These are phyloP conservation scores for Marmota monax DNA, from an alignment of 2,113 vertebrate species.

Conservation along the genomic window DNA sequence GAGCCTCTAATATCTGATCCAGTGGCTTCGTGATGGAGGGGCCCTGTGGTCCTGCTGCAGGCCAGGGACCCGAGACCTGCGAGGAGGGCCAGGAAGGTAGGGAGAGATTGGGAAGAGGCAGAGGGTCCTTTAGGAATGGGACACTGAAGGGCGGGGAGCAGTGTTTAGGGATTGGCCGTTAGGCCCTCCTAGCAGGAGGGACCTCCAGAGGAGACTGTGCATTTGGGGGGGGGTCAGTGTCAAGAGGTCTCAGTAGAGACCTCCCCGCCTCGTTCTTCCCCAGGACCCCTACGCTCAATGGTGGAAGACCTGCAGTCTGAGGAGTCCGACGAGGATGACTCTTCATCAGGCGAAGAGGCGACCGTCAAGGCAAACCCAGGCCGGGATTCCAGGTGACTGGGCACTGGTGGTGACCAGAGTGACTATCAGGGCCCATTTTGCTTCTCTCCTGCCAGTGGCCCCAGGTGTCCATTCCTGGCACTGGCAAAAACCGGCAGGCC, in stretches of 20 bases:
- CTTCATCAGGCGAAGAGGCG: constrained; percentile 95
- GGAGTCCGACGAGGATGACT: constrained; percentile 97
- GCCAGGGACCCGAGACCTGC: neutral
- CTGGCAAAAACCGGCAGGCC: neutral
- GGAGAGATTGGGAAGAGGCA: neutral
- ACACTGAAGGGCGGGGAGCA: too few species aligned
- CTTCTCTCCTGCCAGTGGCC: too few species aligned
- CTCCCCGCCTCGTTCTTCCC: neutral
- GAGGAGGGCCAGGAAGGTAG: constrained; percentile 67
- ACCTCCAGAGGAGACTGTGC: neutral
- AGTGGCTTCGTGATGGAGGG: constrained; percentile 46
- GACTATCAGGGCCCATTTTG: neutral
- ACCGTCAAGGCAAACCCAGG: constrained; percentile 93
- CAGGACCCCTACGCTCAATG: constrained; percentile 97
- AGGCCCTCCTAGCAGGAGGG: neutral
- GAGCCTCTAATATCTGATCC: neutral
- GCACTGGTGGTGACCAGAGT: rapidly evolving
- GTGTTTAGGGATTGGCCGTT: neutral
- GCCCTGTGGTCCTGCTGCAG: neutral
- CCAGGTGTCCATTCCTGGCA: too few species aligned
- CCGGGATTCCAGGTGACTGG: constrained; percentile 94
- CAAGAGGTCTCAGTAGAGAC: neutral
- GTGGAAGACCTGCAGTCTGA: constrained; percentile 98
- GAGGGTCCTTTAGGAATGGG: neutral
- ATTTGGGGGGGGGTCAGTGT: neutral